These are phyloP conservation scores for Scytalopus superciliaris DNA, from an alignment of 2,113 vertebrate species.

Conservation along the genomic window DNA sequence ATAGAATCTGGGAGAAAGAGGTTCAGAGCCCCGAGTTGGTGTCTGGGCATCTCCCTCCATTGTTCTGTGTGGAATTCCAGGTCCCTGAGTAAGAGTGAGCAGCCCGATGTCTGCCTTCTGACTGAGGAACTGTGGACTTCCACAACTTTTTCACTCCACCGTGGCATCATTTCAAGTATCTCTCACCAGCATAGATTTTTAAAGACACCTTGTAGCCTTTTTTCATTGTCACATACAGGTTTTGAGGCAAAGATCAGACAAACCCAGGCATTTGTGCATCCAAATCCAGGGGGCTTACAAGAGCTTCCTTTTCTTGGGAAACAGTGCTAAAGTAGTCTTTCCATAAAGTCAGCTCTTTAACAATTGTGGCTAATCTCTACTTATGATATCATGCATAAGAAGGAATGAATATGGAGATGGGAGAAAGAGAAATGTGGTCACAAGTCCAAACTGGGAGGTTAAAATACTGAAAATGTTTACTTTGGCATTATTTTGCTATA, in stretches of 20 bases:
- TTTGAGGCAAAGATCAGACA: neutral
- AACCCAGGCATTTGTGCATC: neutral
- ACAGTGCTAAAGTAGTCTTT: neutral
- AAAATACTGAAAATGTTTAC: neutral
- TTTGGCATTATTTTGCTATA: neutral
- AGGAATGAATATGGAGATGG: neutral
- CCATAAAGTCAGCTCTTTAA: neutral
- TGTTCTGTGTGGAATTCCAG: neutral
- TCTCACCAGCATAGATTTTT: neutral
- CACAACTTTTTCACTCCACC: neutral
- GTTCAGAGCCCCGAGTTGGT: neutral
- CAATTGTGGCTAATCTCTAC: neutral
- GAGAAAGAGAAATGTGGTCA: neutral
- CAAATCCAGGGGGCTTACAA: neutral
- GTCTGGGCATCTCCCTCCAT: neutral
- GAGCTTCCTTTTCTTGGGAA: neutral
- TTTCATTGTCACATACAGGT: neutral
- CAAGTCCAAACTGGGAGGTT: neutral
- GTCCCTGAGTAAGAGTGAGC: neutral
- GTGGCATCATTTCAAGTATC: neutral
- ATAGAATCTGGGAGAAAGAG: neutral
- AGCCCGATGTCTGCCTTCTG: neutral
- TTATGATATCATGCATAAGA: neutral
- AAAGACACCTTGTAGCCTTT: neutral
- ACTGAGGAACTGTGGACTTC: neutral